Evolutionary conservation across 2,113 vertebrate genomes (phyloP), one percentile per base, ranked within the genome.

Genomic region (Albula goreensis): DNA sequence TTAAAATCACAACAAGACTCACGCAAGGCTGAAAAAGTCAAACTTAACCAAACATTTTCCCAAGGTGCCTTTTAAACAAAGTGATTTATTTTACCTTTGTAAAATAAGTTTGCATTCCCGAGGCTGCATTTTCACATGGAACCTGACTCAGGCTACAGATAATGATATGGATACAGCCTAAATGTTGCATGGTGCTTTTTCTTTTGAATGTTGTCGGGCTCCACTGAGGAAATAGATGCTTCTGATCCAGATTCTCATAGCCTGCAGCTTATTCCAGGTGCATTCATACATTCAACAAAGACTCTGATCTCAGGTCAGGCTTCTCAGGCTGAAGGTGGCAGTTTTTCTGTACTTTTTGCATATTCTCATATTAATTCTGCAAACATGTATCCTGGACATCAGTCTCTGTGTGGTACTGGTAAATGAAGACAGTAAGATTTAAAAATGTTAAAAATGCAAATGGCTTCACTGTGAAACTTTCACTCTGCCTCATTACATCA

Each of bases 401-500:
- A 22, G 7, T 2, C 17, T 31, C n/a, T 31, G 22, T 10, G 0
- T 10, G 70, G n/a, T 4, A 2, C 70, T 2, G 22, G 70, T 10
- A n/a, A 25, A 10, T 31, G 1, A 7, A 4, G 2, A 31, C 9
- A n/a, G 10, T 8, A 31, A 22, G 19, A 22, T 22, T 3, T 4
- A 12, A 15, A 63, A 15, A 13, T 11, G 60, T 8, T 22, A n/a
- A 66, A 7, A 66, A 66, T 74, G 2, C 53, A 78, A 5, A 49
- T 51, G 41, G 53, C 15, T 85, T 49, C 52, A 57, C 78, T 10
- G 50, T 31, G 48, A 80, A 80, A 53, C 31, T 85, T 85, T 80
- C 78, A 66, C 78, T 50, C 56, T 22, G 52, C 78, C 84, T 80
- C 78, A 60, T 9, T 80, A 80, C 12, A 25, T 53, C 49, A 78